These are phyloP conservation scores for Sturnus vulgaris DNA, from an alignment of 2,113 vertebrate genomes.

Conservation along the genomic window DNA sequence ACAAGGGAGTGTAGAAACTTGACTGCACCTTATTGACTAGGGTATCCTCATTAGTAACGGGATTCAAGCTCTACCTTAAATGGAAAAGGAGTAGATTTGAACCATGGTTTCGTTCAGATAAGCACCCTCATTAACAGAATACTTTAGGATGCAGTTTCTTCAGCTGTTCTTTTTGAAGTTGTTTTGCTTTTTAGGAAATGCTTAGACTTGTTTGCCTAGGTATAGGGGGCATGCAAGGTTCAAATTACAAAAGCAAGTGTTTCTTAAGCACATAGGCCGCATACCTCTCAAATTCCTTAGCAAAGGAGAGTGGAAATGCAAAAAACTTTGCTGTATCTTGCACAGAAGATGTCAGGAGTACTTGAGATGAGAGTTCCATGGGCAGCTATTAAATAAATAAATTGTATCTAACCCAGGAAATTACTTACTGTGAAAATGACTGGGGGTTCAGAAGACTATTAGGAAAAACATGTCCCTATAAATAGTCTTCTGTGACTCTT, in stretches of 20 bases:
- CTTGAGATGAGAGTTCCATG: not conserved
- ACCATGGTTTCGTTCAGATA: not conserved
- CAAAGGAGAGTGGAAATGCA: not conserved
- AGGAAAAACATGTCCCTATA: not conserved
- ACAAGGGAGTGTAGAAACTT: not conserved
- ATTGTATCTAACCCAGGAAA: not conserved
- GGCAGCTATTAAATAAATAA: not conserved
- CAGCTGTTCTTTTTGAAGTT: not conserved
- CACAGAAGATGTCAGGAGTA: not conserved
- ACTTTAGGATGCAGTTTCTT: not conserved
- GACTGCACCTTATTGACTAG: not conserved
- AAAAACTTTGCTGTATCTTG: not conserved
- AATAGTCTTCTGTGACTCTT: not conserved
- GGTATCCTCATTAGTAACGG: not conserved
- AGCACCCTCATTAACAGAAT: not conserved
- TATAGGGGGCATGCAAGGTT: not conserved
- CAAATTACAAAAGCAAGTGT: not conserved
- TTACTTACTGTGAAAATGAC: not conserved
- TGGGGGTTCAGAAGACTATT: not conserved
- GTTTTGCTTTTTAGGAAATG: not conserved
- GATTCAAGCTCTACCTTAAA: not conserved
- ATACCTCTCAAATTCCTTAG: not conserved
- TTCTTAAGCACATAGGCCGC: not conserved
- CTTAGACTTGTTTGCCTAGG: not conserved
- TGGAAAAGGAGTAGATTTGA: not conserved